Percentiles rank a stretch among this genome's conserved stretches.
These are phyloP conservation scores for Dufourea novaeangliae DNA, from an alignment of 1,140 invertebrate species.

Conservation along the genomic window DNA sequence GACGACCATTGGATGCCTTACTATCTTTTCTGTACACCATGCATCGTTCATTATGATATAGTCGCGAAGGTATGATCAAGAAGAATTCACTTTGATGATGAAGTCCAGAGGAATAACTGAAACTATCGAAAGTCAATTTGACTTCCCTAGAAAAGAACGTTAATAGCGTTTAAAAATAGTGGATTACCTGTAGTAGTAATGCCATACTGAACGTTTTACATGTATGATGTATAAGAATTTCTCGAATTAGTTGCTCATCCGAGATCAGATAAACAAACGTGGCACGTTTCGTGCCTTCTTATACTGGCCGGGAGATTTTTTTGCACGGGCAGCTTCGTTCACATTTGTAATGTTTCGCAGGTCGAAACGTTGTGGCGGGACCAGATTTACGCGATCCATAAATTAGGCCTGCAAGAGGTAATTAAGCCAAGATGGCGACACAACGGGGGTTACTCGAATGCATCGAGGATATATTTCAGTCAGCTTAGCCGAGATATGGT, in stretches of 20 bases:
- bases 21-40: constrained; percentile 79
- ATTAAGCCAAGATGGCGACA: constrained; percentile 80
- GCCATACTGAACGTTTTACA: too few relatives aligned
- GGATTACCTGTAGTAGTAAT: too few relatives aligned
- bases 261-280: too few relatives aligned
- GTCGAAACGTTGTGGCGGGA: constrained; percentile 84
- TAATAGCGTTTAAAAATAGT: too few relatives aligned
- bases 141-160: too few relatives aligned
- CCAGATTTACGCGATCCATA: constrained; percentile 79
- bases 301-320: background rate
- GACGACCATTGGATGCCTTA: constrained; percentile 83
- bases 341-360: constrained; percentile 39
- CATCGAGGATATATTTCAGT: constrained; percentile 77
- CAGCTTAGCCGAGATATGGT: constrained; percentile 78
- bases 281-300: background rate
- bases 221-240: too few relatives aligned
- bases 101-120: too few relatives aligned
- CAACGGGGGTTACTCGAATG: constrained; percentile 47
- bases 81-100: background rate
- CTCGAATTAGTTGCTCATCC: too few relatives aligned
- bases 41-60: constrained; percentile 77
- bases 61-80: constrained; percentile 82
- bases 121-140: too few relatives aligned
- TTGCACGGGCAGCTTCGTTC: background rate
- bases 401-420: constrained; percentile 65